These are phyloP conservation scores for Cepaea hortensis DNA, from an alignment of 2,888 invertebrate genomes.

Conservation along the genomic window DNA sequence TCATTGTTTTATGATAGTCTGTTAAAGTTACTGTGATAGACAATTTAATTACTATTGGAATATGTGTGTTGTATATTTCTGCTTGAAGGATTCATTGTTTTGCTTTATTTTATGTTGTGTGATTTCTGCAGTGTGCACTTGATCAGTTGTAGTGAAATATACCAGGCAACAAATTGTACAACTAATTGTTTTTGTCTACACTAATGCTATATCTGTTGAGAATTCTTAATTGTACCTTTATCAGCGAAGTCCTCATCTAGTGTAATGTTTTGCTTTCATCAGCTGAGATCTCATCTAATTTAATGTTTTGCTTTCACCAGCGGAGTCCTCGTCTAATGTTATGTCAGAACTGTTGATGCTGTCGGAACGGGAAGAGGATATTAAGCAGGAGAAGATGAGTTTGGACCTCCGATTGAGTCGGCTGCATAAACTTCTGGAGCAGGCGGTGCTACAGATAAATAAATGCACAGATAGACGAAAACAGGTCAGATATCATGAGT, in stretches of 20 bases:
- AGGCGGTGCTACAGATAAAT: slow-evolving; percentile 46
- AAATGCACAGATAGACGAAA: slow-evolving; percentile 45
- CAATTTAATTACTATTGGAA: too few relatives aligned
- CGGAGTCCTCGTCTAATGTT: slow-evolving; percentile 13
- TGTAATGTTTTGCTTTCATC: not conserved
- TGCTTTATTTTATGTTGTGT: too few relatives aligned
- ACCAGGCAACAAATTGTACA: too few relatives aligned
- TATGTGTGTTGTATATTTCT: too few relatives aligned
- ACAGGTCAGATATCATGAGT: slow-evolving; percentile 14
- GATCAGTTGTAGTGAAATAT: too few relatives aligned
- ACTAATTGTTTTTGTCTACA: too few relatives aligned
- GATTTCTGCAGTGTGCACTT: too few relatives aligned
- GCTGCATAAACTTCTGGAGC: slow-evolving; percentile 44
- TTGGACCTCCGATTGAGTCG: slow-evolving; percentile 46
- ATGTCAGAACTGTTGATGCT: slow-evolving; percentile 39
- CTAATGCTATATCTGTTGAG: too few relatives aligned
- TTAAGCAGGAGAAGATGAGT: slow-evolving; percentile 45
- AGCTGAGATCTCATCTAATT: not conserved
- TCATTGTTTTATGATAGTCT: not conserved
- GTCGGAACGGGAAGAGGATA: slow-evolving; percentile 42
- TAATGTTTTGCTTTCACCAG: not conserved
- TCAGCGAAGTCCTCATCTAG: too few relatives aligned
- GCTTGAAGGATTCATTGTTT: too few relatives aligned
- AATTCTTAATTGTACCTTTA: too few relatives aligned
- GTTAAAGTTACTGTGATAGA: too few relatives aligned